Conservation (phyloP, 2,888 invertebrate genomes). For the Auanema freiburgensis region DNA sequence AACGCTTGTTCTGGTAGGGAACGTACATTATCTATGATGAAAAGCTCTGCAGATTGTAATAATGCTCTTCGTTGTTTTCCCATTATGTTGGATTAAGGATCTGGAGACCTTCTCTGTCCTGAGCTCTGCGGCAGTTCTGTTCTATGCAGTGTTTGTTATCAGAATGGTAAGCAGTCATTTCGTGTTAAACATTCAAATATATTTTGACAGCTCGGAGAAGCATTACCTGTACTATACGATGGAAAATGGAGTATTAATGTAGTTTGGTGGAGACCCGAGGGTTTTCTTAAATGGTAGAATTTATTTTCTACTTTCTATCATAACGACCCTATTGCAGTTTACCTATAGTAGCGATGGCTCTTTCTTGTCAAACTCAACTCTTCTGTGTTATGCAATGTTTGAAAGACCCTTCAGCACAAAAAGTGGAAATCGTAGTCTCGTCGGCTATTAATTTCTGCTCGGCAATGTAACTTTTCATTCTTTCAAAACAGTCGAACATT, state of each 20-base stretch:
- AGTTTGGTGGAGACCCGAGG: conserved; percentile 50
- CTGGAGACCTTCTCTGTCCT: conserved; percentile 77
- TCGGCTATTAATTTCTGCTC: conserved; percentile 90
- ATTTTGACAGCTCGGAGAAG: conserved; percentile 29
- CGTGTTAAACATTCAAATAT: not conserved
- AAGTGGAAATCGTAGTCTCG: conserved; percentile 84
- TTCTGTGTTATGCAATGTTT: conserved; percentile 85
- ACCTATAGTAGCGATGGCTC: conserved; percentile 93
- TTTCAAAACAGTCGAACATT: too few species aligned
- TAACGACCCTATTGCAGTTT: conserved; percentile 66
- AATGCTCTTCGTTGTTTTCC: conserved; percentile 76
- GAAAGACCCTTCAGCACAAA: conserved; percentile 70
- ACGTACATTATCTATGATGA: conserved; percentile 5
- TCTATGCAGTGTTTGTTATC: conserved; percentile 80
- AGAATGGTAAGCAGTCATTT: conserved; percentile 33
- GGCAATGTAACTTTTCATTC: conserved; percentile 69
- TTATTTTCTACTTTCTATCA: not conserved
- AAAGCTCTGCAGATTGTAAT: conserved; percentile 63
- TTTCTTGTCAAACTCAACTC: conserved; percentile 90
- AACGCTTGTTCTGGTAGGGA: conserved; percentile 43
- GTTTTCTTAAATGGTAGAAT: conserved; percentile 44
- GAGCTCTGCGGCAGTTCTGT: conserved; percentile 75
- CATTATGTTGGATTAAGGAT: conserved; percentile 83
- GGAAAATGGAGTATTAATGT: conserved; percentile 51
- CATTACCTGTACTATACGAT: conserved; percentile 41